Conservation (phyloP, 2,797 vertebrate species). For the Neopelma chrysocephalum region DNA sequence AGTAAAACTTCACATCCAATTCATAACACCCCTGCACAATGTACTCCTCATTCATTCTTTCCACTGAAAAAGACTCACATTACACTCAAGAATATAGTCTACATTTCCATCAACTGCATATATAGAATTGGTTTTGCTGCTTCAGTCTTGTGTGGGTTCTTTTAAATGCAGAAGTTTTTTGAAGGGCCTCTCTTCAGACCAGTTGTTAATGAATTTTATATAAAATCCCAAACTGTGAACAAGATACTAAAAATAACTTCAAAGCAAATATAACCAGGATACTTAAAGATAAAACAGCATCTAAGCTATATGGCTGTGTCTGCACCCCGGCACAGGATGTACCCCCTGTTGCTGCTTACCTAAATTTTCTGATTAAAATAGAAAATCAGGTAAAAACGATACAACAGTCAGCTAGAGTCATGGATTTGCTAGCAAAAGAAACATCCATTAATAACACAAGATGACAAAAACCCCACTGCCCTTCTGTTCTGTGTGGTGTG, state of each 20-base stretch:
- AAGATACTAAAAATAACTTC: background rate
- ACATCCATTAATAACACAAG: background rate
- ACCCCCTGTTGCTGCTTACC: background rate
- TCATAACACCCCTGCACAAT: background rate
- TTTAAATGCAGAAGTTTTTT: background rate
- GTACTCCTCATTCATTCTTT: background rate
- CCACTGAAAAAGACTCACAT: background rate
- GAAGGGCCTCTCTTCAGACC: background rate
- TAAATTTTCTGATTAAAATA: background rate
- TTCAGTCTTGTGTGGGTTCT: background rate
- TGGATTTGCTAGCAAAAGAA: background rate
- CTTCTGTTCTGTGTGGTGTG: background rate
- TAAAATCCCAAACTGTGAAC: background rate
- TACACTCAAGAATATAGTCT: background rate
- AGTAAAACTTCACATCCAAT: background rate
- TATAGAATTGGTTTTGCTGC: background rate
- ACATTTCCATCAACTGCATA: background rate
- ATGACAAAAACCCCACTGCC: background rate
- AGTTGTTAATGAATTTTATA: background rate
- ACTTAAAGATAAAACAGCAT: background rate
- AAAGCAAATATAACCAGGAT: background rate
- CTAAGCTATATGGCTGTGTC: background rate
- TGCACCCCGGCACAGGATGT: background rate
- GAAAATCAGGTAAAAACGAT: background rate
- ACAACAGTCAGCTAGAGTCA: fast-evolving